phyloP scores from a whole-genome alignment of 2,113 vertebrate genomes.

The Catharus fuscescens region DNA sequence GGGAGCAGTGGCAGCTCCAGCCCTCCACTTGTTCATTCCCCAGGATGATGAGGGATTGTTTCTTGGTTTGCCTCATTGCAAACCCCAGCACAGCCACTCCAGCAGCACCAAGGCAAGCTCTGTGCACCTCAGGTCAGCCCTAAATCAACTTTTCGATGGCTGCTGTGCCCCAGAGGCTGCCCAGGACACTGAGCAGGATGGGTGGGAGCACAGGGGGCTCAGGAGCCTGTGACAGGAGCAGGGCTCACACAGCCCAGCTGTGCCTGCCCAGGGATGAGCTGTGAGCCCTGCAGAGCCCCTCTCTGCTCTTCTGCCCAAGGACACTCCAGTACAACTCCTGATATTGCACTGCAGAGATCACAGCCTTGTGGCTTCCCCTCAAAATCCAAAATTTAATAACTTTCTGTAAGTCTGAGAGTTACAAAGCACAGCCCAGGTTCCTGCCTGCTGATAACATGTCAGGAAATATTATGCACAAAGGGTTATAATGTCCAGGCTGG shows the following conservation, averaged over 20 bases:
- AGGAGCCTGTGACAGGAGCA: background rate
- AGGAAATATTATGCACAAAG: background rate
- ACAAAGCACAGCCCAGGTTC: background rate
- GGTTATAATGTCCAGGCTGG: background rate
- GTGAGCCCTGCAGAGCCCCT: background rate
- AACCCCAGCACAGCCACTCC: background rate
- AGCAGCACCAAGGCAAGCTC: background rate
- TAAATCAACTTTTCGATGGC: background rate
- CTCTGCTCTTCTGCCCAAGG: background rate
- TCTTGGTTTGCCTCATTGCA: background rate
- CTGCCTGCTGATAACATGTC: background rate
- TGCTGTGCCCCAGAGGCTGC: background rate
- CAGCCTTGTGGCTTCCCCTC: accelerated
- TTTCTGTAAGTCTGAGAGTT: background rate
- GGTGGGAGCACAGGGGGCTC: background rate
- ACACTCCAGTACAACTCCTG: background rate
- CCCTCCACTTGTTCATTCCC: background rate
- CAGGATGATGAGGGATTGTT: background rate
- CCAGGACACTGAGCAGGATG: background rate
- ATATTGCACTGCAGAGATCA: background rate
- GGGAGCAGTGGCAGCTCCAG: conserved; percentile 22
- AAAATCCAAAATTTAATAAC: background rate
- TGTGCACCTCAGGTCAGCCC: background rate
- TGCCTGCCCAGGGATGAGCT: background rate
- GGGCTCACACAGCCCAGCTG: background rate